Evolutionary conservation across 23 tunicate genomes (phyloP), one percentile per base, ranked within the genome.

Genomic region (Diplosoma virens): DNA sequence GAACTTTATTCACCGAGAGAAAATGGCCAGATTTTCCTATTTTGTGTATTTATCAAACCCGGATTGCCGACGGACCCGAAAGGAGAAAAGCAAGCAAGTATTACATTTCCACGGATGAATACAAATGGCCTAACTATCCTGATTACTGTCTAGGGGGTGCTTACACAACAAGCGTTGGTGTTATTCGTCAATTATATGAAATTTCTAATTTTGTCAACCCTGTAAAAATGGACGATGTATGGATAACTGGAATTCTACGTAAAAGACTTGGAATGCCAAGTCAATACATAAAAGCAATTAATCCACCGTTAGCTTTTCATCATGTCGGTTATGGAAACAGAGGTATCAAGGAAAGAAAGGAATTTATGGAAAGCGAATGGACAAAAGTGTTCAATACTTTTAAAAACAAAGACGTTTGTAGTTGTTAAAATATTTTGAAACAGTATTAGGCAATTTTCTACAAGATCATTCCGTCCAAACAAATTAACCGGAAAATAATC

Each of bases 261-360:
- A 26, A 67, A 21, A 34, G 25, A 36, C 35, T 67, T 3, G 74
- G 74, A 67, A 67, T 67, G 74, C 74, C 74, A 5, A 34, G 74
- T 16, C 74, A 67, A 36, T 67, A 61, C 21, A 29, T 61, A 7
- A 9, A n/a, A 26, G 21, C 6, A 26, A 7, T 61, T n/a, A 29
- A 29, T 5, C 69, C 9, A 29, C 21, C 69, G 2, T 27, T 61
- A 61, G 69, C 69, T 3, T 27, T 4, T 26, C 69, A 61, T 61
- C 18, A 61, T 61, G 3, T 6, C 35, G 69, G 69, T 4, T 61
- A 14, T 56, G 25, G 24, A 4, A 4, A 4, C 63, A 11, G 20
- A 4, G 25, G 20, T 11, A 4, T 6, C 6, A 56, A 20, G 6
- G 20, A 11, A 4, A 22, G 24, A 16, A 56, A 25, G 20, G 24